phyloP scores from a whole-genome alignment of 2,797 vertebrate genomes.

The Tangara arthus region DNA sequence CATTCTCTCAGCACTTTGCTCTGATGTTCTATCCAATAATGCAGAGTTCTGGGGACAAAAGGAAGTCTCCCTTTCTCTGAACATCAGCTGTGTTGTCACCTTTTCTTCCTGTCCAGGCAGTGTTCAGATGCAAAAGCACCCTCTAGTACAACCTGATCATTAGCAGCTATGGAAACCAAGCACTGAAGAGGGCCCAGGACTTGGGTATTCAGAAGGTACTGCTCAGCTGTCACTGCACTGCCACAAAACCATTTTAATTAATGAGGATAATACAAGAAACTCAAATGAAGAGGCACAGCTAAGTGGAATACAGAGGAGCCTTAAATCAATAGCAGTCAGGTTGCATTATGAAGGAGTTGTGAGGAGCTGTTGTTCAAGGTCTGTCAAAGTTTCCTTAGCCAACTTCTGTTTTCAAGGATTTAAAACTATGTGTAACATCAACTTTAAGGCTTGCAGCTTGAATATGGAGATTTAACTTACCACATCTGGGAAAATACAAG shows the following conservation, averaged over 20 bases:
- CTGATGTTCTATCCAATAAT: background rate
- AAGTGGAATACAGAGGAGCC: background rate
- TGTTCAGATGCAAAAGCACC: background rate
- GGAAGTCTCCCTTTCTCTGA: background rate
- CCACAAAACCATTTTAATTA: background rate
- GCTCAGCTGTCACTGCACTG: background rate
- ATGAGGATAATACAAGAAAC: background rate
- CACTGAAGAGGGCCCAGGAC: background rate
- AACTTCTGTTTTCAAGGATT: background rate
- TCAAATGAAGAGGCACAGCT: background rate
- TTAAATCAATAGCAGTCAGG: background rate
- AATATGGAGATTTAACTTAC: background rate
- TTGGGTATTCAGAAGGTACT: background rate
- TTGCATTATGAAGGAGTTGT: background rate
- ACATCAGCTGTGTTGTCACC: background rate
- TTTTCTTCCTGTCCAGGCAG: background rate
- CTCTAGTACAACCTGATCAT: background rate
- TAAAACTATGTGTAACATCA: background rate
- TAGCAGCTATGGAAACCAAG: background rate
- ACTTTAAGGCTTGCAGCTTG: background rate
- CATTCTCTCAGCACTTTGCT: background rate
- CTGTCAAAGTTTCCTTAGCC: background rate
- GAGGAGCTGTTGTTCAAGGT: background rate
- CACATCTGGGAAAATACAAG: background rate
- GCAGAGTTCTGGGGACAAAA: background rate